Percentiles rank a stretch among this genome's conserved stretches.
phyloP scores from a whole-genome alignment of 1,140 invertebrate genomes.

The Pogonomyrmex barbatus region DNA sequence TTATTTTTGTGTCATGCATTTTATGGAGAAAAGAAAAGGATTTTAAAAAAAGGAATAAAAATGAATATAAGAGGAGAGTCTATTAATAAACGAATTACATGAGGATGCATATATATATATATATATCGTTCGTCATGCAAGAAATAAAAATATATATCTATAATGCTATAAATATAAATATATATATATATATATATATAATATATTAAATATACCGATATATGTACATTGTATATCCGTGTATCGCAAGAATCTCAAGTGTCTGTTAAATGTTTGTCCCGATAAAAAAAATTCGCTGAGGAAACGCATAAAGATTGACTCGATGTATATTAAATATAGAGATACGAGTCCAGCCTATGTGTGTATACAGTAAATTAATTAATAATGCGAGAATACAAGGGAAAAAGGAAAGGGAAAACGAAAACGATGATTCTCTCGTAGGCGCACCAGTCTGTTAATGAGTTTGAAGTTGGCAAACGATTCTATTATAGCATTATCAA shows the following conservation, averaged over 20 bases:
- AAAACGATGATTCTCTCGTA: neutral
- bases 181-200: constrained; percentile 59
- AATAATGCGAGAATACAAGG: constrained; percentile 25
- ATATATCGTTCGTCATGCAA: constrained; percentile 46
- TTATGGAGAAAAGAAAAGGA: constrained; percentile 76
- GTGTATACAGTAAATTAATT: constrained; percentile 69
- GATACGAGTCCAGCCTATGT: constrained; percentile 77
- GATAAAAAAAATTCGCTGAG: constrained; percentile 74
- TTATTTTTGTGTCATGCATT: constrained; percentile 86
- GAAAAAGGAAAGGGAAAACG: neutral
- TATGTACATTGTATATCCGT: constrained; percentile 69
- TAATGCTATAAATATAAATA: constrained; percentile 65
- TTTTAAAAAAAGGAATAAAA: constrained; percentile 34
- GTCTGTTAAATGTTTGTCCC: constrained; percentile 73
- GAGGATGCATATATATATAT: constrained; percentile 42
- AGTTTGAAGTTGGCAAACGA: constrained; percentile 31
- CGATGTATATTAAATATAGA: constrained; percentile 70
- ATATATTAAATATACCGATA: constrained; percentile 55
- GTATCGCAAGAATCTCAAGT: constrained; percentile 79
- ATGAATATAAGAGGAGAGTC: constrained; percentile 61
- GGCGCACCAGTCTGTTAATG: constrained; percentile 37
- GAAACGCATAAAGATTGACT: constrained; percentile 62
- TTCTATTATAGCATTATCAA: constrained; percentile 44
- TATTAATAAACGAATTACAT: constrained; percentile 65
- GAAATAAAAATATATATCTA: constrained; percentile 58